Conservation (phyloP, 2,888 invertebrate species). For the Gryllus longicercus region DNA sequence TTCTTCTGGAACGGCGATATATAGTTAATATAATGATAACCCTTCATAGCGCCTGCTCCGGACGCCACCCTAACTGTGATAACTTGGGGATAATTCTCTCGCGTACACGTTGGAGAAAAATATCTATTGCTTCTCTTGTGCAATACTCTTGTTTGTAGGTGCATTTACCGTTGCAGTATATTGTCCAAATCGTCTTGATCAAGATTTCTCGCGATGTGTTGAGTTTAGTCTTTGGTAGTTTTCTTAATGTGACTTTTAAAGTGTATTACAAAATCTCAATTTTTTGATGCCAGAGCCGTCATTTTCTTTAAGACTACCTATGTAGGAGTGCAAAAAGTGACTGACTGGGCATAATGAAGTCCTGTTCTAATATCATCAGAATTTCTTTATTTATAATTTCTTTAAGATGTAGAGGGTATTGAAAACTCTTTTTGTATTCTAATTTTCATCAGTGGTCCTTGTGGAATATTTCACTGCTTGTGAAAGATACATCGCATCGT, state of each 20-base stretch:
- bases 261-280: conserved; percentile 44
- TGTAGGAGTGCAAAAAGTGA: conserved; percentile 41
- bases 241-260: conserved; percentile 44
- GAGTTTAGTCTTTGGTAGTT: conserved; percentile 44
- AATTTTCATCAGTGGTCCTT: not conserved
- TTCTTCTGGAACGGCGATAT: too few species aligned
- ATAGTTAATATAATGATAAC: too few species aligned
- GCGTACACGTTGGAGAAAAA: too few species aligned
- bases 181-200: not conserved
- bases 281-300: conserved; percentile 41
- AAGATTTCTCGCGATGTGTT: conserved; percentile 31
- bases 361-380: conserved; percentile 31
- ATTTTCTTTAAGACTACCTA: conserved; percentile 45
- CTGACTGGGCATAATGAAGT: conserved; percentile 39
- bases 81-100: too few species aligned
- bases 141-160: too few species aligned
- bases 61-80: too few species aligned
- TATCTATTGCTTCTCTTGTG: too few species aligned
- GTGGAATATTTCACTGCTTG: not conserved
- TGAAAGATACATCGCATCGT: not conserved
- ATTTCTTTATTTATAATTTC: not conserved
- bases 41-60: too few species aligned
- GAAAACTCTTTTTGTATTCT: not conserved
- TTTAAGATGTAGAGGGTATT: not conserved
- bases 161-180: not conserved